Evolutionary conservation across 2,797 vertebrate genomes (phyloP).

Genomic region (Onychomys leucogaster): DNA sequence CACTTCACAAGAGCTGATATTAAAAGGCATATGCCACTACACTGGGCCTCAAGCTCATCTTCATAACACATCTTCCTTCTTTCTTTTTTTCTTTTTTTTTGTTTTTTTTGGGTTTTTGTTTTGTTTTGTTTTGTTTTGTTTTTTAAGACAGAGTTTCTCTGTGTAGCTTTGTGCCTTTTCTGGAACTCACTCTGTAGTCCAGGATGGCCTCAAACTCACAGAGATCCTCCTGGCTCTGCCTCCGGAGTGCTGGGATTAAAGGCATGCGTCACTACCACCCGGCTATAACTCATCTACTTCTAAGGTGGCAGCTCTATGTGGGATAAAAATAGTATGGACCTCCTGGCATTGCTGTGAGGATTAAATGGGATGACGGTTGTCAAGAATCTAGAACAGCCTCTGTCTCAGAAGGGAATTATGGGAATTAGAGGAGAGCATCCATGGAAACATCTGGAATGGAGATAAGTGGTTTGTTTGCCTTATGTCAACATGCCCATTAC

Average conservation of each 20-base stretch:
- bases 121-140: background rate
- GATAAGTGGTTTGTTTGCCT: background rate
- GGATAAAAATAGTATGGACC: background rate
- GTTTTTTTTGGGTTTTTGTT: too few relatives aligned
- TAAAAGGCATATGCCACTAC: background rate
- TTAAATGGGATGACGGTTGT: conserved; percentile 9
- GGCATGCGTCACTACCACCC: accelerated
- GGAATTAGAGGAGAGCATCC: background rate
- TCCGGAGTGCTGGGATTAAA: background rate
- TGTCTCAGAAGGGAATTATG: background rate
- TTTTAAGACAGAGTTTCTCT: background rate
- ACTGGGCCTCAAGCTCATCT: background rate
- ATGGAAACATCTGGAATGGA: background rate
- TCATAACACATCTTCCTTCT: background rate
- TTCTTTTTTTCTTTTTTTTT: too few relatives aligned
- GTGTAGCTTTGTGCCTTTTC: background rate
- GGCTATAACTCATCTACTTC: background rate
- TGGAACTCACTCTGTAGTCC: background rate
- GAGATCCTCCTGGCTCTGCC: background rate
- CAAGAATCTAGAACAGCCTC: background rate
- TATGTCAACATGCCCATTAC: background rate
- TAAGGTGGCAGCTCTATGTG: background rate
- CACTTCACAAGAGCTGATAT: background rate
- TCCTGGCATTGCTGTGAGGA: background rate
- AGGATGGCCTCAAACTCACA: background rate